Percentiles rank a stretch among this genome's conserved stretches.
phyloP scores from a whole-genome alignment of 2,797 vertebrate genomes.

The Chloroceryle amazona region DNA sequence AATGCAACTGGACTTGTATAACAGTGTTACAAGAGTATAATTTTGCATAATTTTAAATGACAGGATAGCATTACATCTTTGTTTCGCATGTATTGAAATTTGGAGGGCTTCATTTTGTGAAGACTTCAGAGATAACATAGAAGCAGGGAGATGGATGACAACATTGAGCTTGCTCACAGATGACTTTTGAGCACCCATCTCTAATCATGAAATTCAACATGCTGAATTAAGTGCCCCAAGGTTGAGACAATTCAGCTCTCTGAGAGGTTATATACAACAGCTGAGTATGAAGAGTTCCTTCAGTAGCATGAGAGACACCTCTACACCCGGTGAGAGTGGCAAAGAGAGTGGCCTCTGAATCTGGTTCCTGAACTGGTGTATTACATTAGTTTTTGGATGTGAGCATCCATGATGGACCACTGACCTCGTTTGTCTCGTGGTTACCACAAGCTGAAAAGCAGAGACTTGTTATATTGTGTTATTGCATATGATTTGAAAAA shows the following conservation, averaged over 20 bases:
- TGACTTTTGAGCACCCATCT: not conserved
- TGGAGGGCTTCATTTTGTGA: not conserved
- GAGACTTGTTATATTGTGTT: not conserved
- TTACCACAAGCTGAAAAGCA: not conserved
- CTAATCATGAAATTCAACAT: not conserved
- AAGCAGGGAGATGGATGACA: not conserved
- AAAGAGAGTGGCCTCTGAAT: not conserved
- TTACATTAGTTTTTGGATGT: not conserved
- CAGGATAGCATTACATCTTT: not conserved
- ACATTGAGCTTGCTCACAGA: not conserved
- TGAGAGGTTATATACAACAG: not conserved
- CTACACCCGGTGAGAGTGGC: not conserved
- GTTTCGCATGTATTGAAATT: not conserved
- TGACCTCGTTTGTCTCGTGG: not conserved
- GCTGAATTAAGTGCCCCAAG: not conserved
- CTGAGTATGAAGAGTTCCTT: not conserved
- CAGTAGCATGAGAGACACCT: not conserved
- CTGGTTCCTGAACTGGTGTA: not conserved
- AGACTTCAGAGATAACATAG: not conserved
- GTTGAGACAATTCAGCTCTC: not conserved
- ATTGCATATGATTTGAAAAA: not conserved
- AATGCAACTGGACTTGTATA: not conserved
- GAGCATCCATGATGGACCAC: not conserved
- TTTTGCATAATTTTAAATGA: constrained; percentile 4
- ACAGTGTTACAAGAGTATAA: fast-evolving